Percentiles rank a stretch among this genome's conserved stretches.
Evolutionary conservation across 2,113 vertebrate species (phyloP).

Genomic region (Gallinago jamesoni): DNA sequence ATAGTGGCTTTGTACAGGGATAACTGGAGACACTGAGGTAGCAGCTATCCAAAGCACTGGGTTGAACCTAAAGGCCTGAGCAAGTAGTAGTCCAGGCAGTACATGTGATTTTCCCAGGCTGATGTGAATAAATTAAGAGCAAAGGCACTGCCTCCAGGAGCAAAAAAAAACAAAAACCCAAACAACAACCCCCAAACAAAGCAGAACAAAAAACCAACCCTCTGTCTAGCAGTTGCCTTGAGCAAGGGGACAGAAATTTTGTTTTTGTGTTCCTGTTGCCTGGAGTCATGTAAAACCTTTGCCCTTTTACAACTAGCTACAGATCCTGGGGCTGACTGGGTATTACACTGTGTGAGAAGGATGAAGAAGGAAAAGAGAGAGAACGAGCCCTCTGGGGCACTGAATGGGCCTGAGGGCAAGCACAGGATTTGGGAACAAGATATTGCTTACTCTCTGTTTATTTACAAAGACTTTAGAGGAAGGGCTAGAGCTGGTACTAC

Average conservation of each 20-base stretch:
- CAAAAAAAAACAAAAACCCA: not conserved
- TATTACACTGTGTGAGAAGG: not conserved
- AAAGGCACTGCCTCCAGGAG: not conserved
- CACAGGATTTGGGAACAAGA: not conserved
- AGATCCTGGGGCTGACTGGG: not conserved
- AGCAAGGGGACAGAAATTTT: constrained; percentile 9
- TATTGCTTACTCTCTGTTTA: not conserved
- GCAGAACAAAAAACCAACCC: not conserved
- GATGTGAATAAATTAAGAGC: not conserved
- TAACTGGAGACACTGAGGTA: not conserved
- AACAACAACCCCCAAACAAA: not conserved
- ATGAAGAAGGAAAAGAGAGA: not conserved
- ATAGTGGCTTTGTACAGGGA: not conserved
- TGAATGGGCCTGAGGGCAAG: not conserved
- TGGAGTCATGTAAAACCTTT: constrained; percentile 32
- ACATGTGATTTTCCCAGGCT: not conserved
- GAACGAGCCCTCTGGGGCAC: not conserved
- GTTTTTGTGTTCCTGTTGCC: constrained; percentile 27
- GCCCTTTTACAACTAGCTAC: not conserved
- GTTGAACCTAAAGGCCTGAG: not conserved
- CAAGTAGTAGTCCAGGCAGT: not conserved
- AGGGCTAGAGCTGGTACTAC: not conserved
- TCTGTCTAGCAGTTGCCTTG: not conserved
- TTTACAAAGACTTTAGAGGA: not conserved
- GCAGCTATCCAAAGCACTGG: not conserved